Conservation (phyloP, 2,113 vertebrate species). For the Notarius quadriscutis region DNA sequence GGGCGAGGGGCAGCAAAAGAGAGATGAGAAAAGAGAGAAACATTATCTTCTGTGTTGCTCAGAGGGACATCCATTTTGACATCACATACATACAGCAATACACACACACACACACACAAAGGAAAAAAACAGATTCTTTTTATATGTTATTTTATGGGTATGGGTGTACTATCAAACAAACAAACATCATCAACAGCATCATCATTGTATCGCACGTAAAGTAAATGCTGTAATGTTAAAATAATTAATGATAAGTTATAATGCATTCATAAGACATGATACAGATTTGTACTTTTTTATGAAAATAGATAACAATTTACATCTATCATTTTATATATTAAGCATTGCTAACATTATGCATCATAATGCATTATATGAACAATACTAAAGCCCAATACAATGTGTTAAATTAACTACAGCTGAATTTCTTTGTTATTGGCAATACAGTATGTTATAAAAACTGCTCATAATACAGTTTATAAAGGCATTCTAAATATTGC, state of each 20-base stretch:
- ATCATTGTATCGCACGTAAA: background rate
- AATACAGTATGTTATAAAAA: too few relatives aligned
- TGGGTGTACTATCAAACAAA: background rate
- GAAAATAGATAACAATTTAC: background rate
- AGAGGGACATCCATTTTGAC: slow-evolving; percentile 16
- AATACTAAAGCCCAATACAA: too few relatives aligned
- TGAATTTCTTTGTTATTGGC: too few relatives aligned
- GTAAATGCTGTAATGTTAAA: background rate
- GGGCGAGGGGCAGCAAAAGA: background rate
- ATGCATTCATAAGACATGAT: background rate
- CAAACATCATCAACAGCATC: background rate
- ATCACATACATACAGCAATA: background rate
- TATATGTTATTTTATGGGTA: background rate
- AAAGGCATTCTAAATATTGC: background rate
- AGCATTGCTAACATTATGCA: too few relatives aligned
- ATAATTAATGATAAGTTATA: background rate
- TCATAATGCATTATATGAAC: too few relatives aligned
- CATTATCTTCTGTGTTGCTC: slow-evolving; percentile 29
- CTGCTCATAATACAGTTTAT: background rate
- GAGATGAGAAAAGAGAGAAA: slow-evolving; percentile 18
- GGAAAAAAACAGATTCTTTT: background rate
- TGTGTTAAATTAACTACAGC: too few relatives aligned
- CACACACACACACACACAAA: background rate
- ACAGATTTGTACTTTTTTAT: background rate
- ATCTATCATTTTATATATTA: too few relatives aligned